phyloP scores from a whole-genome alignment of 2,888 invertebrate genomes.

The Omphaloscelis lunosa region DNA sequence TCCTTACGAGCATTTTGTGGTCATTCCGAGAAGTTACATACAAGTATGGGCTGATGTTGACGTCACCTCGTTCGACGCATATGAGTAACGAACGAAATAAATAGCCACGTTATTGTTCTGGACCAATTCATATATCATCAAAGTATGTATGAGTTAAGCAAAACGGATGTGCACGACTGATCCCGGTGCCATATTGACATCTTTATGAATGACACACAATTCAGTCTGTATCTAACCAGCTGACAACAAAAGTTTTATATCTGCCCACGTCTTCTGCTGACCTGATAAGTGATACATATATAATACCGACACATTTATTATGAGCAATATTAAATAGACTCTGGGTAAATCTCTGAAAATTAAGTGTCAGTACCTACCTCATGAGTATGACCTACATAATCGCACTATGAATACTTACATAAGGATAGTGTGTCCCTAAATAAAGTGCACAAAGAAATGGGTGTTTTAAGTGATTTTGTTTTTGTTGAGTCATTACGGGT shows the following conservation, averaged over 20 bases:
- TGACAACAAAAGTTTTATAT: slow-evolving; percentile 39
- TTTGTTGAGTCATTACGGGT: no score
- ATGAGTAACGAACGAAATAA: slow-evolving; percentile 71
- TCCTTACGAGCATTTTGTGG: slow-evolving; percentile 67
- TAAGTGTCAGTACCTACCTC: not conserved
- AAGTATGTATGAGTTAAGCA: slow-evolving; percentile 74
- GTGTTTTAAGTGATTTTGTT: no score
- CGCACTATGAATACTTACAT: not conserved
- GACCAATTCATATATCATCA: slow-evolving; percentile 69
- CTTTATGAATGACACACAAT: slow-evolving; percentile 80
- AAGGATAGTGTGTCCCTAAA: no score
- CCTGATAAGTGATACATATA: slow-evolving; percentile 21
- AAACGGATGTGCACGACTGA: slow-evolving; percentile 86
- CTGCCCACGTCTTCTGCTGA: slow-evolving; percentile 28
- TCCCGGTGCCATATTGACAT: slow-evolving; percentile 83
- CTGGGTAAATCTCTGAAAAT: not conserved
- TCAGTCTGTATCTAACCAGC: slow-evolving; percentile 43
- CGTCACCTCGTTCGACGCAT: slow-evolving; percentile 64
- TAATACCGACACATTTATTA: slow-evolving; percentile 9
- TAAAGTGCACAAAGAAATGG: no score
- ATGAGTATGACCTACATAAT: not conserved
- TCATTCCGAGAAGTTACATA: slow-evolving; percentile 69
- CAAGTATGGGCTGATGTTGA: slow-evolving; percentile 59
- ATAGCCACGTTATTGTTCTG: slow-evolving; percentile 76
- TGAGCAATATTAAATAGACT: not conserved